phyloP scores from a whole-genome alignment of 2,888 invertebrate species.

The Entomobrya proxima region DNA sequence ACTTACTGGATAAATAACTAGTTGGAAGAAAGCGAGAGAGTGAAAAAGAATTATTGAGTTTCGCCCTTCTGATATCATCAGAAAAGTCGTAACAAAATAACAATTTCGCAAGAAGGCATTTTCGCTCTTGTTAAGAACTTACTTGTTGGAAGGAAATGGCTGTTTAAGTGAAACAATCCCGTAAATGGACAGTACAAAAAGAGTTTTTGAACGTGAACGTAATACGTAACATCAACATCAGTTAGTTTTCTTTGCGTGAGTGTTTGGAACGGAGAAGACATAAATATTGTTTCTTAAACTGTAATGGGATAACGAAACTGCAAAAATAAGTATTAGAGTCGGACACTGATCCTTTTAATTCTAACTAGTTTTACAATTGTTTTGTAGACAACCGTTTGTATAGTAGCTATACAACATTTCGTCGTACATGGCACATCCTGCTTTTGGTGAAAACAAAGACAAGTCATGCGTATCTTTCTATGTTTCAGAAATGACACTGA shows the following conservation, averaged over 20 bases:
- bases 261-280: not conserved
- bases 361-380: no score
- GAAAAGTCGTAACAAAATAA: not conserved
- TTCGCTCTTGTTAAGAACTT: not conserved
- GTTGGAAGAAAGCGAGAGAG: not conserved
- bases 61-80: constrained; percentile 4
- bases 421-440: no score
- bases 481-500: no score
- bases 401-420: no score
- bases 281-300: not conserved
- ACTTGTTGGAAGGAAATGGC: not conserved
- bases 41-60: constrained; percentile 14
- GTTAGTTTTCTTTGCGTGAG: not conserved
- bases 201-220: not conserved
- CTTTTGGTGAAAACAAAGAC: no score
- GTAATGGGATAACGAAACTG: no score
- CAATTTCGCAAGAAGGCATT: constrained; percentile 11
- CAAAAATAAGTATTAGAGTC: no score
- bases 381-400: no score
- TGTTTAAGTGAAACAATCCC: not conserved
- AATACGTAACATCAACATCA: constrained; percentile 1
- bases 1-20: not conserved
- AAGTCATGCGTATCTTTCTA: no score
- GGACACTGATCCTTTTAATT: no score
- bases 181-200: not conserved